Conservation (phyloP, 2,888 invertebrate species). For the Panopea generosa region DNA sequence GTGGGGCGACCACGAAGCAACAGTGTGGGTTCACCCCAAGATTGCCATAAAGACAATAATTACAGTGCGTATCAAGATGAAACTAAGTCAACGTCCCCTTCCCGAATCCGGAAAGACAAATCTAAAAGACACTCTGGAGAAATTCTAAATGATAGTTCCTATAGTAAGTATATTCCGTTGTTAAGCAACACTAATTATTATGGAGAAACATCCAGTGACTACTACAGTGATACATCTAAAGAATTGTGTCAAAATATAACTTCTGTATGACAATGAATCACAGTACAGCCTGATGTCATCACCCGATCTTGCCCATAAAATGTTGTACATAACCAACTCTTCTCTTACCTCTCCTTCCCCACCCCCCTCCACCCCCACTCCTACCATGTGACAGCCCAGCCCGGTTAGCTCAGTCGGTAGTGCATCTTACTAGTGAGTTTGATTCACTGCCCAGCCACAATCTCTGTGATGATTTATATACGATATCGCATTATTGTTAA, state of each 20-base stretch:
- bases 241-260: constrained; percentile 78
- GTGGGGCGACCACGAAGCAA: constrained; percentile 62
- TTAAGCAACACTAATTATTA: constrained; percentile 55
- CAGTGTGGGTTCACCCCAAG: constrained; percentile 63
- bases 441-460: no score
- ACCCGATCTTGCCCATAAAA: no score
- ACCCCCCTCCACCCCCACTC: no score
- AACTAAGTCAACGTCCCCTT: constrained; percentile 41
- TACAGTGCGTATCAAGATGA: constrained; percentile 38
- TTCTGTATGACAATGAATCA: constrained; percentile 70
- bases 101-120: constrained; percentile 53
- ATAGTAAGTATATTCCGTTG: constrained; percentile 63
- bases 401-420: no score
- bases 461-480: no score
- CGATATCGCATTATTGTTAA: no score
- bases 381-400: no score
- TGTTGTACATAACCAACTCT: no score
- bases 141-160: constrained; percentile 56
- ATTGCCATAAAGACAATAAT: constrained; percentile 29
- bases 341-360: no score
- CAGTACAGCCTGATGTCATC: constrained; percentile 34
- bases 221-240: constrained; percentile 79
- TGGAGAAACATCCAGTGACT: constrained; percentile 73
- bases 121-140: constrained; percentile 67
- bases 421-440: no score